phyloP scores from a whole-genome alignment of 2,888 invertebrate genomes.

The Zeuzera pyrina region DNA sequence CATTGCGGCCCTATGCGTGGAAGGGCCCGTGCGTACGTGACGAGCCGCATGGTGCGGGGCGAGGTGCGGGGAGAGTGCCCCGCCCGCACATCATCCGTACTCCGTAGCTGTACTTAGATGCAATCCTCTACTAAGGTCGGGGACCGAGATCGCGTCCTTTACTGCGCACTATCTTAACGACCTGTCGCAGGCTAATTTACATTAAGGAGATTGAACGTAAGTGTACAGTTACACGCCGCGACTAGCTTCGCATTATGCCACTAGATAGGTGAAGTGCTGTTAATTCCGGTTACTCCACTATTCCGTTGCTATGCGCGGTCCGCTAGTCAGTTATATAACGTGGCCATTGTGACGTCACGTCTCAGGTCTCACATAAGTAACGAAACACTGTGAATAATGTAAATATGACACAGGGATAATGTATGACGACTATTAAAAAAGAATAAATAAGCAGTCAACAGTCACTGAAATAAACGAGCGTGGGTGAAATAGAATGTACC shows the following conservation, averaged over 20 bases:
- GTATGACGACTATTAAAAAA: background rate
- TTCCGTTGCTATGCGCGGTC: conserved; percentile 43
- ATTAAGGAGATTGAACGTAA: conserved; percentile 30
- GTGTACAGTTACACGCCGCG: conserved; percentile 27
- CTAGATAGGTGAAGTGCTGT: conserved; percentile 34
- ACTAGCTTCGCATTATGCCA: conserved; percentile 25
- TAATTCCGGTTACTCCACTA: conserved; percentile 54
- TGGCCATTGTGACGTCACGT: conserved; percentile 35
- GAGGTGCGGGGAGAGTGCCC: conserved; percentile 28
- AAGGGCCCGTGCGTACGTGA: conserved; percentile 61
- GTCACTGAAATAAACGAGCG: background rate
- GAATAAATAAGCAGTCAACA: background rate
- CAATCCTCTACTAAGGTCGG: conserved; percentile 42
- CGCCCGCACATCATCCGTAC: conserved; percentile 43
- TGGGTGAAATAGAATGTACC: no score
- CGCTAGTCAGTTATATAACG: conserved; percentile 34
- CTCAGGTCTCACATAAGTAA: conserved; percentile 7
- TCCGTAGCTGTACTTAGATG: conserved; percentile 36
- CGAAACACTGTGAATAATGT: background rate
- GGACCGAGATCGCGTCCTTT: conserved; percentile 29
- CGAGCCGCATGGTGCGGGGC: conserved; percentile 38
- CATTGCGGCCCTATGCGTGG: conserved; percentile 33
- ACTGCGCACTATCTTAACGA: conserved; percentile 22
- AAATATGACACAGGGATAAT: conserved; percentile 1
- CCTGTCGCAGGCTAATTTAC: conserved; percentile 30